These are phyloP conservation scores for Pseudomyrmex sp. DNA, from an alignment of 1,140 invertebrate genomes.

Conservation along the genomic window DNA sequence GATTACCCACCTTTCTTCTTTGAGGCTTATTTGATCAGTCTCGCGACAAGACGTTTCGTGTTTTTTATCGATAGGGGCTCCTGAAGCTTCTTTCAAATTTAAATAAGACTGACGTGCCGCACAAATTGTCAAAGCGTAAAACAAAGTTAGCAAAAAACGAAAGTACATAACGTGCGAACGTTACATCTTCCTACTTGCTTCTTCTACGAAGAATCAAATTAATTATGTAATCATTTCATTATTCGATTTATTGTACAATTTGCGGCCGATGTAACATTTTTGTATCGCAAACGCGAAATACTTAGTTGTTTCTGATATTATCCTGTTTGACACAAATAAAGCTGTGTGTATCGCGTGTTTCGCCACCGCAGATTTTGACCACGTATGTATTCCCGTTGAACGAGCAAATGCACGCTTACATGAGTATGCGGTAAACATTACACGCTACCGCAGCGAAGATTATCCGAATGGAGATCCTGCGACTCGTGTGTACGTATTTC, in stretches of 20 bases:
- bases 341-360: background rate
- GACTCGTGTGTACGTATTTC: constrained; percentile 38
- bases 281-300: background rate
- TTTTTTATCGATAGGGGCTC: constrained; percentile 47
- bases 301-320: background rate
- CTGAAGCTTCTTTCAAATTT: constrained; percentile 50
- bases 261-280: background rate
- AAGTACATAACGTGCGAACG: background rate
- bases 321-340: background rate
- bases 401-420: constrained; percentile 31
- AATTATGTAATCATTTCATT: background rate
- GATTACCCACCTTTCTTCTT: constrained; percentile 23
- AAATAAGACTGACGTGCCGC: constrained; percentile 51
- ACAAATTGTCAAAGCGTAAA: constrained; percentile 39
- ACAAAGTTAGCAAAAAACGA: constrained; percentile 23
- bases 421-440: constrained; percentile 39
- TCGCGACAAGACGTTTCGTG: constrained; percentile 45
- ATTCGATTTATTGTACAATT: no score
- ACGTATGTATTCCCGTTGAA: background rate
- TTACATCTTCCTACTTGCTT: background rate
- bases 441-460: constrained; percentile 32
- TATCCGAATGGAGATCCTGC: constrained; percentile 47
- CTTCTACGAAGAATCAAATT: background rate
- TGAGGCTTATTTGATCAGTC: constrained; percentile 62
- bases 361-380: background rate